phyloP scores from a whole-genome alignment of 2,113 vertebrate species.

The Anseranas semipalmata region DNA sequence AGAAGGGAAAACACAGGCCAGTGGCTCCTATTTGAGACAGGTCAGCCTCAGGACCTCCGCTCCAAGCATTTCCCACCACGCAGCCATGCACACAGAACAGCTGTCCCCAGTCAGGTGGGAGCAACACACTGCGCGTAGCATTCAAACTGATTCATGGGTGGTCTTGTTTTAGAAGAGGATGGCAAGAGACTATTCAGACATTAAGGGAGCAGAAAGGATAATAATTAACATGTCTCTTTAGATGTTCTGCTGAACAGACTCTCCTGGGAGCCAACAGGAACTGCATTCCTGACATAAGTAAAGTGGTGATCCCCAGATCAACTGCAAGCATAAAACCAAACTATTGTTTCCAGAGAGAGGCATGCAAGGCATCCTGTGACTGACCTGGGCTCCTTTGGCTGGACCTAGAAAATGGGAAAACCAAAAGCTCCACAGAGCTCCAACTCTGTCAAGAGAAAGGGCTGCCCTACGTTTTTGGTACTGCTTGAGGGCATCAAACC shows the following conservation, averaged over 20 bases:
- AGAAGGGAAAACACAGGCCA: not conserved
- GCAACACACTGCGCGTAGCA: not conserved
- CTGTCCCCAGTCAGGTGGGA: not conserved
- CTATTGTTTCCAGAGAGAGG: not conserved
- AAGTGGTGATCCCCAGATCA: not conserved
- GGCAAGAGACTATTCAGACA: not conserved
- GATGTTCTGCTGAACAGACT: not conserved
- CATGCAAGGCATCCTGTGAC: not conserved
- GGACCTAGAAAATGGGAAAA: not conserved
- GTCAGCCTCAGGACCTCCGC: not conserved
- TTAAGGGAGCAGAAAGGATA: not conserved
- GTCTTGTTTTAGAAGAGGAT: not conserved
- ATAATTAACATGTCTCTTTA: not conserved
- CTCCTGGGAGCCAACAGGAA: not conserved
- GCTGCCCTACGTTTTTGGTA: not conserved
- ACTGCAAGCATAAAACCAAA: not conserved
- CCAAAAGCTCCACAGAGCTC: not conserved
- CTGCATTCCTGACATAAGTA: not conserved
- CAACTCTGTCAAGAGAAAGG: not conserved
- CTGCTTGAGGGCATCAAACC: not conserved
- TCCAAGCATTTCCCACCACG: rapidly evolving
- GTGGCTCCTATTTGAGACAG: not conserved
- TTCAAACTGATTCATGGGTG: not conserved
- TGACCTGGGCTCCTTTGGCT: not conserved
- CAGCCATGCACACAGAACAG: not conserved